Base-by-base conservation (phyloP, 2,113 vertebrate genomes). In the Blennius ocellaris region DNA sequence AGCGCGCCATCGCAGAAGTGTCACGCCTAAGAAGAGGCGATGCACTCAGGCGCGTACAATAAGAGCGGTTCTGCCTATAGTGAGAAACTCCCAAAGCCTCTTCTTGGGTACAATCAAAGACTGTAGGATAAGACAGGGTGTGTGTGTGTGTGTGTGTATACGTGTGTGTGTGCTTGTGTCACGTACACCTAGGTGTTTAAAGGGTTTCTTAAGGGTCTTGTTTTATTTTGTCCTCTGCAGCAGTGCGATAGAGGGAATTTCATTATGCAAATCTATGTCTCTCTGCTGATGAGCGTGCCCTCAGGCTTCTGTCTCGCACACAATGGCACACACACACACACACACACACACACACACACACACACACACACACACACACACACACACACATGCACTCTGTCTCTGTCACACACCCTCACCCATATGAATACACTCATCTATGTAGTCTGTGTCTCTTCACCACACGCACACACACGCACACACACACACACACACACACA, bases 211-310 rank as follows among this genome's bases (percentile, higher is more conserved):
- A 78, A 87, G 79, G 83, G 81, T 83, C 73, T 82, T 86, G 87
- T 87, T 89, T 88, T 85, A 88, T 79, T 77, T 84, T 80, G 87
- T 85, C 87, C 79, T 88, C 87, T 85, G 85, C 63, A 51, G 70
- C 51, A 11, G 73, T 21, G 77, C 5, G 85, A 85, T 80, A 86
- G 88, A 83, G 88, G 73, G 84, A 81, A 89, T 91, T 89, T 90
- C 83, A 89, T 90, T 88, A 91, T 91, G 88, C 83, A 89, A 88
- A 92, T 89, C 81, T 81, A 6, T 55, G 77, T 89, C 70, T 90
- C 84, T 87, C 63, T 78, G 84, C 80, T 89, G 91, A 91, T 90
- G 85, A 90, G 86, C 87, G 76, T 86, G 82, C 76, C 89, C 85
- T 78, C 70, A 74, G 79, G 88, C 88, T 83, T 82, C 76, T 83